These are phyloP conservation scores for Melanostigma gelatinosum DNA, from an alignment of 2,113 vertebrate genomes.

Conservation along the genomic window DNA sequence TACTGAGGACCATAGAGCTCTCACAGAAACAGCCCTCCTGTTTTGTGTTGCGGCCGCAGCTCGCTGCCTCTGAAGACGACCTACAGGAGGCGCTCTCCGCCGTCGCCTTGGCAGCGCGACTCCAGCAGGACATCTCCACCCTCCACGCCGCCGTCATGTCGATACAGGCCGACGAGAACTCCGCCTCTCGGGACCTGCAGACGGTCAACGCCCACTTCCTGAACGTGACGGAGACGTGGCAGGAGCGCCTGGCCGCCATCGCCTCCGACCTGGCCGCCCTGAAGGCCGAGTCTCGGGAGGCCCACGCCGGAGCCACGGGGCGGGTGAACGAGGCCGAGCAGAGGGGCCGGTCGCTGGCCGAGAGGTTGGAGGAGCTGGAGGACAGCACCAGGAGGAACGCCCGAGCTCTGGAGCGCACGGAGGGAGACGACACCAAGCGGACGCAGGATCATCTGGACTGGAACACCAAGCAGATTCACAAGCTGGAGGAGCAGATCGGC, in stretches of 20 bases:
- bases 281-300: constrained; percentile 84
- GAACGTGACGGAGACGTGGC: constrained; percentile 87
- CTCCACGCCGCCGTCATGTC: constrained; percentile 80
- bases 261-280: constrained; percentile 80
- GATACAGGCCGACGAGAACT: constrained; percentile 84
- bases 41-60: constrained; percentile 96
- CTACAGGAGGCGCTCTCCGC: constrained; percentile 84
- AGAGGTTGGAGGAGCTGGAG: constrained; percentile 90
- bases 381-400: constrained; percentile 90
- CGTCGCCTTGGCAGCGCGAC: constrained; percentile 80
- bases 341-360: constrained; percentile 81
- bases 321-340: constrained; percentile 88
- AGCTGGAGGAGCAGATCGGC: constrained; percentile 82
- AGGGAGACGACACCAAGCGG: constrained; percentile 86
- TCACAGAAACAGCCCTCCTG: constrained; percentile 80
- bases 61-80: constrained; percentile 87
- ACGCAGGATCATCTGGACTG: constrained; percentile 83
- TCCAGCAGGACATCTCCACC: constrained; percentile 85
- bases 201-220: constrained; percentile 85
- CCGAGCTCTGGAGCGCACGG: constrained; percentile 87
- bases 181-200: constrained; percentile 82
- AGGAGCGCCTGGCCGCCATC: constrained; percentile 82
- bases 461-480: constrained; percentile 81
- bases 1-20: constrained; percentile 43
- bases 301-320: constrained; percentile 84